A percentile compares a stretch with the other conserved stretches of the same genome.
Evolutionary conservation across 2,888 invertebrate species (phyloP).

Genomic region (Troilus luridus): DNA sequence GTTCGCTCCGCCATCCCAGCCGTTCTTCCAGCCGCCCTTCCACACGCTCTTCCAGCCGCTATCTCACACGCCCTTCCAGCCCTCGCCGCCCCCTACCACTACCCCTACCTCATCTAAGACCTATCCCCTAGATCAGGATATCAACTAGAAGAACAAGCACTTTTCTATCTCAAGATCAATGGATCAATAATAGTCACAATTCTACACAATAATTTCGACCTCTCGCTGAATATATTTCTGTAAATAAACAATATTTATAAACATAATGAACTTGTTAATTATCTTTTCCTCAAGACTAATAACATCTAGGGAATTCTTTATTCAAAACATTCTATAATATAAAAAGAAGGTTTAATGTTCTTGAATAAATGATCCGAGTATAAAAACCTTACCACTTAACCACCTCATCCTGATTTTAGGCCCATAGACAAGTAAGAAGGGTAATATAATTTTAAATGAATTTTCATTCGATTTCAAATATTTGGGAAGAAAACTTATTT

Average conservation of each 20-base stretch:
- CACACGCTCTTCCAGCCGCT: background rate
- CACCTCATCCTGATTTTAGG: too few relatives aligned
- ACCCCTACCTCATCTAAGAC: constrained; percentile 23
- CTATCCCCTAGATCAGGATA: background rate
- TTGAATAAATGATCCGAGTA: too few relatives aligned
- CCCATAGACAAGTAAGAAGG: too few relatives aligned
- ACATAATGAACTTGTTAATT: background rate
- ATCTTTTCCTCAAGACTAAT: background rate
- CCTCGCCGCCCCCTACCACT: background rate
- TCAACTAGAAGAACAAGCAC: background rate
- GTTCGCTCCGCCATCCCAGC: background rate
- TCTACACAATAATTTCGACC: background rate
- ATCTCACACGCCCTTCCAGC: background rate
- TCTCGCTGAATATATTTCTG: background rate
- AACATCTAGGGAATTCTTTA: background rate
- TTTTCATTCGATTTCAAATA: too few relatives aligned
- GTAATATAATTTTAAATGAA: too few relatives aligned
- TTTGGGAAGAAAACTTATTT: too few relatives aligned
- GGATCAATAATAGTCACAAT: background rate
- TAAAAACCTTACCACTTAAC: too few relatives aligned
- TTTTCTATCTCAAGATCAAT: background rate
- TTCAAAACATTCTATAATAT: background rate
- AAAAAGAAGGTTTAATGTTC: too few relatives aligned
- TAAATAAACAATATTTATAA: constrained; percentile 13
- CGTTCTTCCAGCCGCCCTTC: background rate